These are phyloP conservation scores for Drosophila grimshawi DNA, from an alignment of 1,140 invertebrate genomes.

Conservation along the genomic window DNA sequence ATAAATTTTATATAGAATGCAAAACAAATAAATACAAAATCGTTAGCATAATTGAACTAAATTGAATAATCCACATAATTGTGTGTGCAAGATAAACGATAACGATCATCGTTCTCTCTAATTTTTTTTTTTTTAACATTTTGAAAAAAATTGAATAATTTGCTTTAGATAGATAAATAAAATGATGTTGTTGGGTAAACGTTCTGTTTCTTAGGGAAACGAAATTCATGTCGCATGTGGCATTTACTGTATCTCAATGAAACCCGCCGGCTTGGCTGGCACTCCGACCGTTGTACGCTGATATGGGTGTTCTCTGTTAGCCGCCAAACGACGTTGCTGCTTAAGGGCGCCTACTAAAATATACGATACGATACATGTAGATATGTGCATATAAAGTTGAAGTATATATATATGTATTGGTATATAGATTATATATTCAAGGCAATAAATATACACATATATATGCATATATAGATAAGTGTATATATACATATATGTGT, in stretches of 20 bases:
- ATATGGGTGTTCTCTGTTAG: conserved; percentile 96
- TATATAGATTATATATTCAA: conserved; percentile 50
- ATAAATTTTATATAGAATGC: conserved; percentile 13
- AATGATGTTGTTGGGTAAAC: background rate
- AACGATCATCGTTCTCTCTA: background rate
- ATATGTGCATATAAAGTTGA: conserved; percentile 59
- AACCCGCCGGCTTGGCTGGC: conserved; percentile 87
- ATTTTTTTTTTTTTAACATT: conserved; percentile 12
- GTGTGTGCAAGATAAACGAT: conserved; percentile 16
- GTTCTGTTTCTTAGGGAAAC: conserved; percentile 32
- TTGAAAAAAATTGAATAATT: conserved; percentile 34
- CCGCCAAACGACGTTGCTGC: conserved; percentile 87
- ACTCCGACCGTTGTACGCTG: conserved; percentile 93
- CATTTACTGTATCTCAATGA: conserved; percentile 82
- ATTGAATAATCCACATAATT: conserved; percentile 35
- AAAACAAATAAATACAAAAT: conserved; percentile 32
- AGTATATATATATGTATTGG: conserved; percentile 29
- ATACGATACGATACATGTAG: conserved; percentile 81
- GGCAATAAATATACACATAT: conserved; percentile 60
- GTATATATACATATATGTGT: conserved; percentile 36
- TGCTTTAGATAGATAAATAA: conserved; percentile 32
- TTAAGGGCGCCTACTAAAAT: conserved; percentile 87
- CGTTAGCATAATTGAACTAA: conserved; percentile 52
- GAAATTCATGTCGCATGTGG: conserved; percentile 19
- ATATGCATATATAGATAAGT: conserved; percentile 32